Evolutionary conservation across 1,140 invertebrate species (phyloP), one percentile per base, ranked within the genome.

Genomic region (Drosophila insularis): DNA sequence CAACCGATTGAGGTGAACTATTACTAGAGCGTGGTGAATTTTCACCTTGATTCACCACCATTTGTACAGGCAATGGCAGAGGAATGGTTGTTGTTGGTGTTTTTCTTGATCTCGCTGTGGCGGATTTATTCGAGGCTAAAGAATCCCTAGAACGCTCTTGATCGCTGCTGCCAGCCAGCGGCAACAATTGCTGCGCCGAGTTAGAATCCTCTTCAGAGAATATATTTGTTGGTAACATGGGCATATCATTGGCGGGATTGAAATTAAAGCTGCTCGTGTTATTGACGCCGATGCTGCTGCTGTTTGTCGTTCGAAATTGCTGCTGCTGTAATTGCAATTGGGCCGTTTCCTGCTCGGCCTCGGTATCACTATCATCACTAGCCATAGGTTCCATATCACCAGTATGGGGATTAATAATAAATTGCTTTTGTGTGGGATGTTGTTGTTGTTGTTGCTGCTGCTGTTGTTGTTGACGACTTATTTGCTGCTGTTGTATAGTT

Each of bases 341-440:
- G 0, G 69, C 32, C 2, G 90, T 91, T 63, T 90, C 90, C 56
- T 91, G 89, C 11, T 91, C 90, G 2, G 85, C 81, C 60, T 92
- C 91, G 0, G 90, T 92, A 39, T 93, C 93, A 80, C 93, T 93
- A 53, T 93, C 93, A 71, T 96, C 95, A 74, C 94, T 95, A 4
- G 94, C 94, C 94, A 96, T 95, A 1, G 96, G 96, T 91, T 98
- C 97, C 78, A 98, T 91, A 74, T 96, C 95, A 11, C 97, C 97
- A 4, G 97, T 97, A 71, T 97, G 93, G 4, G 97, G 97, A 93
- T 98, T 98, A 35, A 98, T 96, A 2, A 98, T 94, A 93, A 96
- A 96, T 82, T 96, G 95, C 54, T 95, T 93, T 63, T 94, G 93
- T 78, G 62, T 54, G 7, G 31, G 62, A 17, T 74, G 81, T 14